Evolutionary conservation across 2,888 invertebrate species (phyloP).

Genomic region (Agrilus cyanescens): DNA sequence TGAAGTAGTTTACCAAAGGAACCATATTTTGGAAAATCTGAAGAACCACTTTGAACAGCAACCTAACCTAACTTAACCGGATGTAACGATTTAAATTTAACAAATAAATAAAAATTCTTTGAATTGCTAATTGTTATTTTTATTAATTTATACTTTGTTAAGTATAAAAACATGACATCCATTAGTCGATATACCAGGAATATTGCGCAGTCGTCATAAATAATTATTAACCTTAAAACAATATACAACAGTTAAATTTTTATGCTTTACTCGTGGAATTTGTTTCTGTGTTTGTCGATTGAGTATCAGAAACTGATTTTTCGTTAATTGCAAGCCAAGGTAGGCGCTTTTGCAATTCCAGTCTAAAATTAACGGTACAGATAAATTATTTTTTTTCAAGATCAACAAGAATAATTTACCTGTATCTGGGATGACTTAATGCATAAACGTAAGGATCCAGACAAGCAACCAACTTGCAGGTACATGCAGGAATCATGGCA

Average conservation of each 20-base stretch:
- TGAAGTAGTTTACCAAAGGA: constrained; percentile 38
- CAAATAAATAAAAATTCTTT: no score
- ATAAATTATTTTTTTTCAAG: background rate
- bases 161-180: no score
- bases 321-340: constrained; percentile 68
- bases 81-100: no score
- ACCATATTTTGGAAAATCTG: constrained; percentile 31
- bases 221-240: no score
- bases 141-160: no score
- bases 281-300: constrained; percentile 44
- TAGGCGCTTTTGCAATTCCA: constrained; percentile 68
- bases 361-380: constrained; percentile 32
- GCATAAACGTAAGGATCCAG: constrained; percentile 87
- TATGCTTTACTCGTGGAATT: constrained; percentile 26
- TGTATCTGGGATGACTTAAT: constrained; percentile 80
- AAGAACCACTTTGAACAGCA: constrained; percentile 22
- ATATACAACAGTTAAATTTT: no score
- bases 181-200: no score
- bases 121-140: no score
- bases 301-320: constrained; percentile 41
- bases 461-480: constrained; percentile 82
- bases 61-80: no score
- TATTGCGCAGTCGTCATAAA: no score
- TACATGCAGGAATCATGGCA: constrained; percentile 77
- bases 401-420: constrained; percentile 36